Conservation (phyloP, 1,140 invertebrate genomes). For the Drosophila setifemur region DNA sequence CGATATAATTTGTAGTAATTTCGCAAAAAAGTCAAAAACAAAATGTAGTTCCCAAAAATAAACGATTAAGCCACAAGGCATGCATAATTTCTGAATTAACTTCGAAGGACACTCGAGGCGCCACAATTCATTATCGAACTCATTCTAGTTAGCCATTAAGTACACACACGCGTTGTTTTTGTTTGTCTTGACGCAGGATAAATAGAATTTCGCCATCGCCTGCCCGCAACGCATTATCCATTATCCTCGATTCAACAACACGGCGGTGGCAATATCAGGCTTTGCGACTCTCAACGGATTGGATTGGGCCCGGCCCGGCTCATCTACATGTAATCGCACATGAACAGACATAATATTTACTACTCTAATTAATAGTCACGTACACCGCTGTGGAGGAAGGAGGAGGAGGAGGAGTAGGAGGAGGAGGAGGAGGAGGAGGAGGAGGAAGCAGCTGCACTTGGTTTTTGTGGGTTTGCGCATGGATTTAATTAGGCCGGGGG, state of each 20-base stretch:
- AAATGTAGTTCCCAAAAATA: no score
- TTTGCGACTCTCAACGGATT: background rate
- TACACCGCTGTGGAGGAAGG: constrained; percentile 29
- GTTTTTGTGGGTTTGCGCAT: background rate
- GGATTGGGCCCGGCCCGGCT: no score
- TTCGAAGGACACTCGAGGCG: constrained; percentile 10
- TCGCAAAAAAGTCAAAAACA: no score
- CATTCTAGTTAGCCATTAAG: background rate
- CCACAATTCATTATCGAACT: constrained; percentile 13
- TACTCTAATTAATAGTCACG: constrained; percentile 58
- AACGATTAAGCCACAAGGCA: no score
- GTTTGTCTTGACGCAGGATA: constrained; percentile 24
- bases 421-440: background rate
- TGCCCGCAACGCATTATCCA: constrained; percentile 56
- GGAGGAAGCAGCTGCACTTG: background rate
- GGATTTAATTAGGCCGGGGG: constrained; percentile 31
- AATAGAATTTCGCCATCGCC: constrained; percentile 49
- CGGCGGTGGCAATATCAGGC: background rate
- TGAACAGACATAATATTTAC: constrained; percentile 62
- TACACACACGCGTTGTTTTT: constrained; percentile 18
- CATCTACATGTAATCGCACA: constrained; percentile 40
- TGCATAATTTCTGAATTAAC: no score
- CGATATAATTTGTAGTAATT: no score
- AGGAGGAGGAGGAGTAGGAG: background rate
- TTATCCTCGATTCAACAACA: constrained; percentile 21